Percentiles rank a stretch among this genome's conserved stretches.
These are phyloP conservation scores for Dicranocentrus wangi DNA, from an alignment of 2,888 invertebrate genomes.

Conservation along the genomic window DNA sequence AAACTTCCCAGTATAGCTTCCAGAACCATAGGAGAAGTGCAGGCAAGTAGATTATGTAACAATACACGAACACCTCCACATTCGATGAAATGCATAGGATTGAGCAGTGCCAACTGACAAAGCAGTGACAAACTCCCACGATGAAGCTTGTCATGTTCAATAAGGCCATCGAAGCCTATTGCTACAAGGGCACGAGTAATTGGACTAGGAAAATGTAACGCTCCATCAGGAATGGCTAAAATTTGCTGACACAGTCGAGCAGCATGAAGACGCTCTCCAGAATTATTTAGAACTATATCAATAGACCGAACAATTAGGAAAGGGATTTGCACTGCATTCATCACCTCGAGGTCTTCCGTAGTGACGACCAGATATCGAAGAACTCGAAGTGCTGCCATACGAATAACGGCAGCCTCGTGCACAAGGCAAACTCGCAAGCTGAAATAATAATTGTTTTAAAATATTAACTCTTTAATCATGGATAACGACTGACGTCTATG, in stretches of 20 bases:
- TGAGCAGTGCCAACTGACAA: slow-evolving; percentile 90
- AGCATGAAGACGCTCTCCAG: slow-evolving; percentile 89
- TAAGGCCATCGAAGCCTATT: slow-evolving; percentile 85
- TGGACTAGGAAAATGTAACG: slow-evolving; percentile 80
- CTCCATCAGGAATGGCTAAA: slow-evolving; percentile 71
- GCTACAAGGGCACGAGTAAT: slow-evolving; percentile 88
- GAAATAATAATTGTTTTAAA: slow-evolving; percentile 71
- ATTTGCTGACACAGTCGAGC: slow-evolving; percentile 85
- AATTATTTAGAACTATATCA: slow-evolving; percentile 89
- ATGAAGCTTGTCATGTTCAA: slow-evolving; percentile 88
- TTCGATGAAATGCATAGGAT: slow-evolving; percentile 85
- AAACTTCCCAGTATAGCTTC: slow-evolving; percentile 93
- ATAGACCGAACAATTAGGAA: slow-evolving; percentile 90
- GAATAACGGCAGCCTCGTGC: slow-evolving; percentile 90
- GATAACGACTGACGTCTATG: no score
- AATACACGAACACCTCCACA: slow-evolving; percentile 88
- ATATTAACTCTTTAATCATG: not conserved
- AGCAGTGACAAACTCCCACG: slow-evolving; percentile 90
- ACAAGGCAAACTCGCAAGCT: slow-evolving; percentile 90
- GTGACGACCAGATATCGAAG: slow-evolving; percentile 88
- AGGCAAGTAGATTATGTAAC: slow-evolving; percentile 88
- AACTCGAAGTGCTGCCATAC: slow-evolving; percentile 90
- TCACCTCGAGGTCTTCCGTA: slow-evolving; percentile 84
- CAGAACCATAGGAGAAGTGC: slow-evolving; percentile 89
- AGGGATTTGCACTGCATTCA: slow-evolving; percentile 88